Evolutionary conservation across 2,888 invertebrate genomes (phyloP).

Genomic region (Apotomis betuletana): DNA sequence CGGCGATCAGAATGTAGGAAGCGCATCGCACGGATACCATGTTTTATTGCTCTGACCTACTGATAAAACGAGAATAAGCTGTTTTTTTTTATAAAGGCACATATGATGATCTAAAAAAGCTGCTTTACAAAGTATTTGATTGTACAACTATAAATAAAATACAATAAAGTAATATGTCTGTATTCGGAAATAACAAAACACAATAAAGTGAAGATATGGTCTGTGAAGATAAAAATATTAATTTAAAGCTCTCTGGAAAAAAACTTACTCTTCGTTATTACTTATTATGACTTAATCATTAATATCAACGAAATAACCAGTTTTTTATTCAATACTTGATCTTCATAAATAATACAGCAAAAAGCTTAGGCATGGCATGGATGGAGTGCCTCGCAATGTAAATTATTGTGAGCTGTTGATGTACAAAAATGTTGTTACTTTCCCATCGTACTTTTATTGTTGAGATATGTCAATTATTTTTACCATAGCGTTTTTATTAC

Average conservation of each 20-base stretch:
- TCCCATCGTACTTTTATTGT: neutral
- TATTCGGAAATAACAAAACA: no score
- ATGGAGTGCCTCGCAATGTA: neutral
- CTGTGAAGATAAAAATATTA: no score
- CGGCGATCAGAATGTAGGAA: neutral
- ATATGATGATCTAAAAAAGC: neutral
- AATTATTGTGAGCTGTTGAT: neutral
- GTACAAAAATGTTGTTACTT: neutral
- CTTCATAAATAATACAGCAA: no score
- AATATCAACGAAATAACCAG: neutral
- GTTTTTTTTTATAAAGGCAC: no score
- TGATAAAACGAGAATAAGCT: neutral
- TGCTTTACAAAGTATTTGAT: no score
- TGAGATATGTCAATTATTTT: neutral
- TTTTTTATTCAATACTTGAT: neutral
- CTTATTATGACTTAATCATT: neutral
- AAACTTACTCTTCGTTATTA: no score
- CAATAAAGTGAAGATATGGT: no score
- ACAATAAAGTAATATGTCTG: no score
- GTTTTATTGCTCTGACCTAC: neutral
- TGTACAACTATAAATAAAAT: no score
- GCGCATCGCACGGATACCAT: neutral
- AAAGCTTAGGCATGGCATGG: no score
- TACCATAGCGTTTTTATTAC: no score
- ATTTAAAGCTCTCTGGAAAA: no score